Percentiles rank a stretch among this genome's conserved stretches.
Conservation (phyloP, 2,888 invertebrate species). For the Agrenia bidenticulata region DNA sequence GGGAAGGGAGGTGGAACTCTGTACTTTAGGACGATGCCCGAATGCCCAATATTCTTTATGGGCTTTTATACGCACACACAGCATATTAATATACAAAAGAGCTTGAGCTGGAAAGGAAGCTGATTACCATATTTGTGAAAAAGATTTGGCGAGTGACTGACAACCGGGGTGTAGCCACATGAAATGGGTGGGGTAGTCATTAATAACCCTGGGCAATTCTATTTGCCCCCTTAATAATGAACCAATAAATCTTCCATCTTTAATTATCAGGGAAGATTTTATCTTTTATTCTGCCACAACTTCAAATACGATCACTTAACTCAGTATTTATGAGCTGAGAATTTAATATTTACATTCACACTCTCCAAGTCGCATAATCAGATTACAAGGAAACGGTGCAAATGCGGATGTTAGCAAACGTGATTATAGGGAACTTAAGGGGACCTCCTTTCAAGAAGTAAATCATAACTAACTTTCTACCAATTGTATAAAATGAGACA, state of each 20-base stretch:
- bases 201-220: constrained; percentile 28
- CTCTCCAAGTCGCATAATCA: background rate
- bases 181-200: constrained; percentile 25
- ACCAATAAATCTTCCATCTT: constrained; percentile 20
- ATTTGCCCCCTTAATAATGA: constrained; percentile 36
- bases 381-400: constrained; percentile 6
- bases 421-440: background rate
- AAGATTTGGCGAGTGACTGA: constrained; percentile 18
- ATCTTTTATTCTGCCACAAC: constrained; percentile 5
- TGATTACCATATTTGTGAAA: constrained; percentile 13
- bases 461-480: background rate
- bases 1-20: too few species aligned
- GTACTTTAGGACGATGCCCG: too few species aligned
- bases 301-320: constrained; percentile 15
- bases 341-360: constrained; percentile 15
- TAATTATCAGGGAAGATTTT: constrained; percentile 18
- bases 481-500: too few species aligned
- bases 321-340: constrained; percentile 13
- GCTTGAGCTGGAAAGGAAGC: background rate
- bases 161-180: constrained; percentile 21
- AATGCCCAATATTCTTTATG: too few species aligned
- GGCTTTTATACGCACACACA: too few species aligned
- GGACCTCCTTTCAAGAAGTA: background rate
- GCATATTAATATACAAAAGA: too few species aligned
- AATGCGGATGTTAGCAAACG: background rate